A percentile compares a stretch with the other conserved stretches of the same genome.
Evolutionary conservation across 2,888 invertebrate species (phyloP).

Genomic region (Baccha elongata): DNA sequence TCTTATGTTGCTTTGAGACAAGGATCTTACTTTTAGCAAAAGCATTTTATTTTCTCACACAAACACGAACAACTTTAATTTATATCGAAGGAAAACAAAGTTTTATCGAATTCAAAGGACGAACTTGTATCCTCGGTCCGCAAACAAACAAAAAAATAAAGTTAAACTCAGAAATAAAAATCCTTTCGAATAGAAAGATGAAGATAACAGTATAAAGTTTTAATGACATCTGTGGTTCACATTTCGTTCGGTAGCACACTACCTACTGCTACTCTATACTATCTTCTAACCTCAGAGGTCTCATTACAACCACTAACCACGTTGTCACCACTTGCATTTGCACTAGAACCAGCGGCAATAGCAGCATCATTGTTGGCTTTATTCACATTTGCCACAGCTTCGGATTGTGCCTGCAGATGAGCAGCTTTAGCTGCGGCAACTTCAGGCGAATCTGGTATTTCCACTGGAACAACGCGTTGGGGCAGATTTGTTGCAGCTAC

Average conservation of each 20-base stretch:
- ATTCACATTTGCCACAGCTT: conserved; percentile 62
- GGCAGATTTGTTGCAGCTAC: conserved; percentile 84
- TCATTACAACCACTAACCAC: conserved; percentile 58
- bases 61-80: conserved; percentile 47
- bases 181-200: conserved; percentile 29
- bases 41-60: conserved; percentile 15
- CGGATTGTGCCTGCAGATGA: conserved; percentile 73
- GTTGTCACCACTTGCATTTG: conserved; percentile 45
- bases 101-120: conserved; percentile 24
- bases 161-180: conserved; percentile 44
- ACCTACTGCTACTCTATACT: neutral
- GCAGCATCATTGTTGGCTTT: conserved; percentile 31
- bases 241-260: conserved; percentile 40
- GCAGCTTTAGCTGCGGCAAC: conserved; percentile 60
- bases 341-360: conserved; percentile 6
- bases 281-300: conserved; percentile 34
- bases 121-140: neutral
- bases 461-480: conserved; percentile 54
- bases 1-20: neutral
- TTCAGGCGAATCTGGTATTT: conserved; percentile 68
- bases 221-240: conserved; percentile 66
- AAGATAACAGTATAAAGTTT: conserved; percentile 60
- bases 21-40: neutral
- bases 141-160: neutral
- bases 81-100: conserved; percentile 21